Base-by-base conservation (phyloP, 2,797 vertebrate genomes). In the Agapornis canus region DNA sequence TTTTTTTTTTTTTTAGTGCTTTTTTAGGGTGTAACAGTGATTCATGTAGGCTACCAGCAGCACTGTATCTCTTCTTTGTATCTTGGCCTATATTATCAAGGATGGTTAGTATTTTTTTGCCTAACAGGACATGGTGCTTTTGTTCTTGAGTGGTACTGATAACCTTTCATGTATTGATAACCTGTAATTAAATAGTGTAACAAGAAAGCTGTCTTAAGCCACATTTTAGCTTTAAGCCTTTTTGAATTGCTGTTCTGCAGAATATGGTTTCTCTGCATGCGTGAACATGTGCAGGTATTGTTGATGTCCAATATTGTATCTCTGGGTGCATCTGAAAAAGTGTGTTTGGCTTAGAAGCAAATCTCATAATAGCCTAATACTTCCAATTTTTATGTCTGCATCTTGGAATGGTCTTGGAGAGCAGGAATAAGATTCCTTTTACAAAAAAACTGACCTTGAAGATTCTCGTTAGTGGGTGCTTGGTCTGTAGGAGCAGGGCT, bases 251-350 rank as follows among this genome's bases (percentile, higher is more conserved):
- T 63, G 42, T 7, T 66, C 35, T n/a, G 17, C 29, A 52, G 80
- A 37, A 25, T 5, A 29, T 0, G 8, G 18, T 49, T 63, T n/a
- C 59, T 35, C 37, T 59, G 40, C 19, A 10, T 52, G 32, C 18
- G 3, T 12, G 31, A 48, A 3, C 39, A 7, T 0, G 1, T 32
- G n/a, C 35, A 79, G 49, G 16, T 39, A 14, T 22, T 71, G 52
- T 21, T 42, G 9, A 19, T 65, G 56, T 20, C 42, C n/a, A 10
- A 0, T n/a, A 71, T 60, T 75, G 8, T 35, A 26, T 39, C 45
- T 49, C 43, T 22, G 15, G 26, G 40, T 54, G 27, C 40, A 10
- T 23, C 59, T 72, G 6, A 25, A 40, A 23, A 37, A 9, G 19
- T 26, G 31, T 63, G 26, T 63, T 76, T 64, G 54, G 20, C 4